Evolutionary conservation across 2,888 invertebrate genomes (phyloP).

Genomic region (Pristionchus maxplancki): DNA sequence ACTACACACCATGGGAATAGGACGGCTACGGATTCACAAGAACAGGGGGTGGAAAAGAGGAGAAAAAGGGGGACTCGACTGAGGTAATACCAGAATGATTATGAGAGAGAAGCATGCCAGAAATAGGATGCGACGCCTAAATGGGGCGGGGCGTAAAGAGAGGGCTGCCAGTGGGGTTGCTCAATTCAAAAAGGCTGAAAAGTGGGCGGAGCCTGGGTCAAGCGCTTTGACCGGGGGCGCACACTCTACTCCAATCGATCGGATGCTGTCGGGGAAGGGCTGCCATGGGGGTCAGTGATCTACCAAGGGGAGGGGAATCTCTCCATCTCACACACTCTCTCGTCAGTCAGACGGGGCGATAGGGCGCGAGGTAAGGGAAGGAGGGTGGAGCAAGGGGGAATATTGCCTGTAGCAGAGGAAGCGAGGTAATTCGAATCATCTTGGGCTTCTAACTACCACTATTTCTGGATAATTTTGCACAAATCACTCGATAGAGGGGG

Average conservation of each 20-base stretch:
- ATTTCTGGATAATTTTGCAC: not conserved
- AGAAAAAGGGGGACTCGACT: not conserved
- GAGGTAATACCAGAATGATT: not conserved
- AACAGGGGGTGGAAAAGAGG: not conserved
- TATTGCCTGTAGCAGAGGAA: not conserved
- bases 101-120: not conserved
- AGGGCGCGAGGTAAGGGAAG: not conserved
- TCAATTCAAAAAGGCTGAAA: not conserved
- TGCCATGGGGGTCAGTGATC: slow-evolving; percentile 21
- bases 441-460: not conserved
- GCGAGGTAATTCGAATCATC: not conserved
- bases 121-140: no score
- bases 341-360: not conserved
- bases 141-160: not conserved
- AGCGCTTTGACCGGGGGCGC: slow-evolving; percentile 14
- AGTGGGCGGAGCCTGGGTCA: not conserved
- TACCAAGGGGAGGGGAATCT: not conserved
- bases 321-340: not conserved
- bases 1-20: not conserved
- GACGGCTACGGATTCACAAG: not conserved
- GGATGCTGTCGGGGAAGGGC: not conserved
- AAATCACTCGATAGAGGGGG: not conserved
- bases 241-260: not conserved
- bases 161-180: not conserved
- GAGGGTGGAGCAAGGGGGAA: not conserved